Conservation (phyloP, 2,888 invertebrate genomes). For the Isoperla grammatica region DNA sequence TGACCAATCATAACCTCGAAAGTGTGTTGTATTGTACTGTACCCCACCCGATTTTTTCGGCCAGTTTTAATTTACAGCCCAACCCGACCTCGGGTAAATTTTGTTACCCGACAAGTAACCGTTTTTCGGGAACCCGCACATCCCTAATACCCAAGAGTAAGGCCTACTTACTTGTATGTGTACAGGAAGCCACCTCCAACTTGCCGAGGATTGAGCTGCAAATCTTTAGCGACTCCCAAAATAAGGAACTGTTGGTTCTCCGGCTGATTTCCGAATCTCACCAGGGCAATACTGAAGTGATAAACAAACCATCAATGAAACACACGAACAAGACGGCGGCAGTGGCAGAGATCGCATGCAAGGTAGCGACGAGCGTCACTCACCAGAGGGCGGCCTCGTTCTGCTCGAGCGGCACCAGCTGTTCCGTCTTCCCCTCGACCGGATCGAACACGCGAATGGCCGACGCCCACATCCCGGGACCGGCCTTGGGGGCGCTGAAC, state of each 20-base stretch:
- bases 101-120: no score
- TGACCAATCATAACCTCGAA: no score
- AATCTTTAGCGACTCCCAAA: conserved; percentile 88
- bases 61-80: no score
- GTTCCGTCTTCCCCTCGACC: conserved; percentile 70
- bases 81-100: no score
- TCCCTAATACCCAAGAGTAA: no score
- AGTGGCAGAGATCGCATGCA: no score
- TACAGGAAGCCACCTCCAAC: conserved; percentile 79
- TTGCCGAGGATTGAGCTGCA: conserved; percentile 80
- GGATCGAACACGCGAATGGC: conserved; percentile 83
- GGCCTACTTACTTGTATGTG: conserved; percentile 71
- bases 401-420: conserved; percentile 78
- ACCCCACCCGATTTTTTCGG: no score
- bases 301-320: conserved; percentile 27
- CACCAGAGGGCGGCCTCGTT: conserved; percentile 92
- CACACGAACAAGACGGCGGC: background rate
- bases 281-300: conserved; percentile 60
- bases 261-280: conserved; percentile 66
- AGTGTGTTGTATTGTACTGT: no score
- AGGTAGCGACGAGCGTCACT: no score
- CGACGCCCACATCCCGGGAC: conserved; percentile 94
- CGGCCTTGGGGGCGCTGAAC: conserved; percentile 96
- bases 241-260: conserved; percentile 61
- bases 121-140: no score